Evolutionary conservation across 2,888 invertebrate species (phyloP).

Genomic region (Formica aserva): DNA sequence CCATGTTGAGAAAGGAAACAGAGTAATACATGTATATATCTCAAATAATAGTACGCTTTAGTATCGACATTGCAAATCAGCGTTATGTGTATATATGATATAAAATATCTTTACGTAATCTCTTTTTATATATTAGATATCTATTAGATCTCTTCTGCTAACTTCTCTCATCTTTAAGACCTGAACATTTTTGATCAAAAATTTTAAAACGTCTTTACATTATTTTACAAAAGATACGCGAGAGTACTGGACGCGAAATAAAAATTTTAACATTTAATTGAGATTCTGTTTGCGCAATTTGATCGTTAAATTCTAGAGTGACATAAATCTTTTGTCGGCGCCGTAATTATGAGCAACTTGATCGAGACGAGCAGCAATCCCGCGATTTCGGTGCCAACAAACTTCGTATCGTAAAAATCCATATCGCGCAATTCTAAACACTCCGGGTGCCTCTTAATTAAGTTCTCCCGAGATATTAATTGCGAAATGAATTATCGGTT

Average conservation of each 20-base stretch:
- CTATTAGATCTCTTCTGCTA: not conserved
- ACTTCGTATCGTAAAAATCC: slow-evolving; percentile 42
- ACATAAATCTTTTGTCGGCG: not conserved
- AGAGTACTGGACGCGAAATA: not conserved
- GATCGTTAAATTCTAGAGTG: not conserved
- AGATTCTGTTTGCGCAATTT: not conserved
- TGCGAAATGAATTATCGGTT: slow-evolving; percentile 40
- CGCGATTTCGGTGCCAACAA: not conserved
- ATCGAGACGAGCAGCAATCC: not conserved
- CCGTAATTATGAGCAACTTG: slow-evolving; percentile 23
- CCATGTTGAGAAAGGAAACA: not conserved
- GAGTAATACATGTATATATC: not conserved
- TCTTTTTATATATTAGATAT: not conserved
- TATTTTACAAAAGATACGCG: not conserved
- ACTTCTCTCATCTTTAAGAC: not conserved
- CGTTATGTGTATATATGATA: not conserved
- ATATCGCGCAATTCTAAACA: slow-evolving; percentile 13
- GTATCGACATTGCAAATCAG: not conserved
- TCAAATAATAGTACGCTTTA: not conserved
- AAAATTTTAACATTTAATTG: slow-evolving; percentile 14
- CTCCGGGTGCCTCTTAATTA: slow-evolving; percentile 28
- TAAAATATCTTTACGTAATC: not conserved
- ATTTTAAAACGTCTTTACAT: not conserved
- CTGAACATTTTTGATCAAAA: not conserved
- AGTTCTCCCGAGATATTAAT: slow-evolving; percentile 32